phyloP scores from a whole-genome alignment of 2,113 vertebrate genomes.

The Crotalus tigris region DNA sequence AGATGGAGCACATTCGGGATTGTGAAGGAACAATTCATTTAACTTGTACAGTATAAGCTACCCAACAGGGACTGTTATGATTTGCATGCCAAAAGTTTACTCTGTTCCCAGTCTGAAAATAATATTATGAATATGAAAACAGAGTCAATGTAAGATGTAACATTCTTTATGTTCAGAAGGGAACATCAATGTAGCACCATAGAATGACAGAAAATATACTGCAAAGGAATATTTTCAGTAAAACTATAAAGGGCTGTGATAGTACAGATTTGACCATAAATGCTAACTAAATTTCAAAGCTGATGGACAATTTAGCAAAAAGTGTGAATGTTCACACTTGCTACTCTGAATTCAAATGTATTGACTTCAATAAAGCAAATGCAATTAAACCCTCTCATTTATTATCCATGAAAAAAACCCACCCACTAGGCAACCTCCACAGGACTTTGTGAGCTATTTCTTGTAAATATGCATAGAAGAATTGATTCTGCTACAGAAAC shows the following conservation, averaged over 20 bases:
- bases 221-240: neutral
- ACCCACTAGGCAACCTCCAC: neutral
- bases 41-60: neutral
- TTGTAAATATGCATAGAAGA: neutral
- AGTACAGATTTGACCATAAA: neutral
- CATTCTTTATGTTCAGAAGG: neutral
- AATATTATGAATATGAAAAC: neutral
- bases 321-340: neutral
- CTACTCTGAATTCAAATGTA: neutral
- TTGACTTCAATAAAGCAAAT: neutral
- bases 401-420: neutral
- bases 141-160: neutral
- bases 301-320: neutral
- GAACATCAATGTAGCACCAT: neutral
- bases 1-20: neutral
- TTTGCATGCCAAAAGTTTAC: neutral
- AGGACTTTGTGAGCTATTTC: neutral
- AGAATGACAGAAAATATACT: neutral
- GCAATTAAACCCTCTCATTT: neutral
- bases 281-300: neutral
- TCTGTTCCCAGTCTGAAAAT: neutral
- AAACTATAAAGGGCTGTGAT: neutral
- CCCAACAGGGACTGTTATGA: neutral
- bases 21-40: neutral
- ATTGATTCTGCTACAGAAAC: neutral